Conservation (phyloP, 2,888 invertebrate species). For the Pterostichus niger region DNA sequence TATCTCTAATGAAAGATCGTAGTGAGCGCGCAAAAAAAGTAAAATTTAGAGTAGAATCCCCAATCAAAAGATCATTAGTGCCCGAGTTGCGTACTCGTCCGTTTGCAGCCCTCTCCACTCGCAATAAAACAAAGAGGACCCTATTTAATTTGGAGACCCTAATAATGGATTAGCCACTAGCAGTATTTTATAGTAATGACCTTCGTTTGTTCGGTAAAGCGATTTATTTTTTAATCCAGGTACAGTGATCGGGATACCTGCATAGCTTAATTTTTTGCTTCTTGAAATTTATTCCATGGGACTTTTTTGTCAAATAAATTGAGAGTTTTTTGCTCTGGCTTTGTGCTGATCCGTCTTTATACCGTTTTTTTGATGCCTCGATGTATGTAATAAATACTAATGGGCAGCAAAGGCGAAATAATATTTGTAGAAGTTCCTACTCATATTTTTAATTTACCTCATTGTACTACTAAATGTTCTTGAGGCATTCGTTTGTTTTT, state of each 20-base stretch:
- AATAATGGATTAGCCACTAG: conserved; percentile 66
- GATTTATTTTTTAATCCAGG: conserved; percentile 64
- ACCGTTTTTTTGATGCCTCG: conserved; percentile 3
- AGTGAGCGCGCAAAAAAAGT: conserved; percentile 48
- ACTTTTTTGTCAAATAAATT: conserved; percentile 45
- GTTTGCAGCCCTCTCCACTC: conserved; percentile 18
- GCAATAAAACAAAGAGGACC: conserved; percentile 63
- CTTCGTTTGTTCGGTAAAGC: conserved; percentile 59
- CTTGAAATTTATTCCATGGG: conserved; percentile 41
- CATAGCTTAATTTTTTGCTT: conserved; percentile 58
- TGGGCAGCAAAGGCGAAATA: background rate
- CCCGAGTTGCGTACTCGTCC: conserved; percentile 7
- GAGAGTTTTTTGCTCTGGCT: conserved; percentile 19
- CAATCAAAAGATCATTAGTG: conserved; percentile 66
- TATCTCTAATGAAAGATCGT: conserved; percentile 65
- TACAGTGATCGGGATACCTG: conserved; percentile 57
- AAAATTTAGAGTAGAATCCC: conserved; percentile 60
- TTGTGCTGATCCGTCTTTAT: conserved; percentile 19
- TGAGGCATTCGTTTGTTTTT: no score
- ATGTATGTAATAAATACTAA: background rate
- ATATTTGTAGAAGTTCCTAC: background rate
- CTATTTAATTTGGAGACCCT: conserved; percentile 65
- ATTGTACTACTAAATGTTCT: no score
- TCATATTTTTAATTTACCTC: no score
- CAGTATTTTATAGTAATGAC: conserved; percentile 66